Evolutionary conservation across 2,113 vertebrate species (phyloP).

Genomic region (Percina caprodes): DNA sequence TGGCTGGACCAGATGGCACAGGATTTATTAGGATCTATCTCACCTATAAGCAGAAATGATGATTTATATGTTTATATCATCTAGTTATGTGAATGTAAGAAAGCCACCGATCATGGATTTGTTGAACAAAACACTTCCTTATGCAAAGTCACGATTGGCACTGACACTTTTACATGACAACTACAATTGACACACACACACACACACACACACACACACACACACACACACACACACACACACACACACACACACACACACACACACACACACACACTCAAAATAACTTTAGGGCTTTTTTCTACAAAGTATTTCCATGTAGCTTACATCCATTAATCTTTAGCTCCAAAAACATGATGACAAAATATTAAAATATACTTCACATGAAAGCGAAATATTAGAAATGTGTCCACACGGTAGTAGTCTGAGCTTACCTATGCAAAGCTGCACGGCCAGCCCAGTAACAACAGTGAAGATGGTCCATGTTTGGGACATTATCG

Average conservation of each 20-base stretch:
- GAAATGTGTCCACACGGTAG: neutral
- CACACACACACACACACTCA: no score
- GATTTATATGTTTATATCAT: neutral
- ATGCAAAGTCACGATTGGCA: neutral
- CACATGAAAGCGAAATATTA: no score
- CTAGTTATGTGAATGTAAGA: neutral
- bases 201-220: no score
- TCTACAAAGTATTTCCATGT: no score
- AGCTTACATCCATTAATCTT: no score
- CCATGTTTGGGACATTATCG: slow-evolving; percentile 51
- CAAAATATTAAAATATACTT: no score
- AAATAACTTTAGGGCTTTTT: no score
- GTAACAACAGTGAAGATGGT: slow-evolving; percentile 18
- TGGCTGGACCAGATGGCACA: slow-evolving; percentile 71
- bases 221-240: no score
- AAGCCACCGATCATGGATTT: neutral
- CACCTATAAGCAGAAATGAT: slow-evolving; percentile 37
- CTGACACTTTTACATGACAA: neutral
- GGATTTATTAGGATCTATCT: slow-evolving; percentile 9
- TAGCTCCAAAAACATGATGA: no score
- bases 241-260: neutral
- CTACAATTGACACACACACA: no score
- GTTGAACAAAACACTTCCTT: neutral
- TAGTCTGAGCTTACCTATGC: slow-evolving; percentile 55
- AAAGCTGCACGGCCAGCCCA: slow-evolving; percentile 51